A percentile compares a stretch with the other conserved stretches of the same genome.
phyloP scores from a whole-genome alignment of 2,113 vertebrate genomes.

The Panthera tigris region DNA sequence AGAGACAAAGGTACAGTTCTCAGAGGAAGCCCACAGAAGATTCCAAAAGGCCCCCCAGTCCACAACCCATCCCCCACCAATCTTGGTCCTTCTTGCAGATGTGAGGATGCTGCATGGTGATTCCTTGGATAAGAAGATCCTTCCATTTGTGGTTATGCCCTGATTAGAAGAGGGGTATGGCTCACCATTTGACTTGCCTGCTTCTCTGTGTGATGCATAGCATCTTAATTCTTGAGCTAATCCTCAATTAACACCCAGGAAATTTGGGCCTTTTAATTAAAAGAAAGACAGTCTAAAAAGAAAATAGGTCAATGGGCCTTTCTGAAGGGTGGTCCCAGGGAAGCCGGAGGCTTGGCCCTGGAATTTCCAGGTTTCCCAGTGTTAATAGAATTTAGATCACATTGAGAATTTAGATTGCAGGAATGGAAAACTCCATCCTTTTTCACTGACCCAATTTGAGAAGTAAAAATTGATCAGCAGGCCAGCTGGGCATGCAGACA shows the following conservation, averaged over 20 bases:
- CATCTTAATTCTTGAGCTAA: conserved; percentile 5
- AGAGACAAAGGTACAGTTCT: not conserved
- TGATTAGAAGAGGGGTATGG: not conserved
- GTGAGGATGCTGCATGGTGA: accelerated
- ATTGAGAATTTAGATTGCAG: not conserved
- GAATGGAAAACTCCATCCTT: not conserved
- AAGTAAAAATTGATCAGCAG: conserved; percentile 70
- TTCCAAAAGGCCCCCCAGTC: not conserved
- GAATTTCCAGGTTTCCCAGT: not conserved
- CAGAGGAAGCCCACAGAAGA: not conserved
- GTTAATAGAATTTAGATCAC: not conserved
- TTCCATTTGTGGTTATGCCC: not conserved
- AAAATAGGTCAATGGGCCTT: conserved; percentile 41
- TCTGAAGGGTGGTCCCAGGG: conserved; percentile 31
- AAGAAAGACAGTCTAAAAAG: conserved; percentile 4
- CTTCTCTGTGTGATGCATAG: not conserved
- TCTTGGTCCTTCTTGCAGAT: not conserved
- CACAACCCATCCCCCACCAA: accelerated
- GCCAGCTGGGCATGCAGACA: conserved; percentile 68
- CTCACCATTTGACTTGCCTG: not conserved
- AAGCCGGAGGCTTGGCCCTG: conserved; percentile 13
- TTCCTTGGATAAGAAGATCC: not conserved
- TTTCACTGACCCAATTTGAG: conserved; percentile 71
- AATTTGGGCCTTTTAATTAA: conserved; percentile 46
- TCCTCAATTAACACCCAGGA: not conserved